A percentile compares a stretch with the other conserved stretches of the same genome.
These are phyloP conservation scores for Calliopsis andreniformis DNA, from an alignment of 1,140 invertebrate genomes.

Conservation along the genomic window DNA sequence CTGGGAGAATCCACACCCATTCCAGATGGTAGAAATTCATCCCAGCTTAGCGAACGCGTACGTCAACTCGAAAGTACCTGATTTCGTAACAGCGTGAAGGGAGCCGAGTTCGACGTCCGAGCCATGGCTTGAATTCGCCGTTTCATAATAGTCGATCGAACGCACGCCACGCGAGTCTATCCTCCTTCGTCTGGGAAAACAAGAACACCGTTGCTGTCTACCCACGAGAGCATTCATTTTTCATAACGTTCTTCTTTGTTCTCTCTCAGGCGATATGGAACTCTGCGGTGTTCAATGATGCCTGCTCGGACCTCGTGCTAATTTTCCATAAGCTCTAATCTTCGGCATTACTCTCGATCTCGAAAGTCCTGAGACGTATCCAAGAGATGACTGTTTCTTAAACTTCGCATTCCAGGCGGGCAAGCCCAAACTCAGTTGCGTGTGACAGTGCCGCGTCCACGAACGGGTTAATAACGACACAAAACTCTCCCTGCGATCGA, in stretches of 20 bases:
- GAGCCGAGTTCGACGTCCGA: constrained; percentile 57
- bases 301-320: too few relatives aligned
- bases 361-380: too few relatives aligned
- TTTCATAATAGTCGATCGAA: constrained; percentile 61
- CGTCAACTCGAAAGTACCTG: constrained; percentile 59
- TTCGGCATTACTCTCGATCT: too few relatives aligned
- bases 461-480: constrained; percentile 33
- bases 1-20: background rate
- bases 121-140: constrained; percentile 45
- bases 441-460: background rate
- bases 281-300: too few relatives aligned
- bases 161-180: constrained; percentile 43
- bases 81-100: constrained; percentile 56
- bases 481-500: constrained; percentile 28
- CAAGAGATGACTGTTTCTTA: too few relatives aligned
- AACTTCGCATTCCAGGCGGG: too few relatives aligned
- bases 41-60: constrained; percentile 28
- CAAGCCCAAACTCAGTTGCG: too few relatives aligned
- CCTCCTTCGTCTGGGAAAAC: constrained; percentile 44
- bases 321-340: too few relatives aligned
- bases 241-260: background rate
- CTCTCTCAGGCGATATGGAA: too few relatives aligned
- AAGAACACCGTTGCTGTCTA: constrained; percentile 11
- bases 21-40: constrained; percentile 46
- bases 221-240: background rate